phyloP scores from a whole-genome alignment of 1,140 invertebrate genomes.

The Drosophila triauraria region DNA sequence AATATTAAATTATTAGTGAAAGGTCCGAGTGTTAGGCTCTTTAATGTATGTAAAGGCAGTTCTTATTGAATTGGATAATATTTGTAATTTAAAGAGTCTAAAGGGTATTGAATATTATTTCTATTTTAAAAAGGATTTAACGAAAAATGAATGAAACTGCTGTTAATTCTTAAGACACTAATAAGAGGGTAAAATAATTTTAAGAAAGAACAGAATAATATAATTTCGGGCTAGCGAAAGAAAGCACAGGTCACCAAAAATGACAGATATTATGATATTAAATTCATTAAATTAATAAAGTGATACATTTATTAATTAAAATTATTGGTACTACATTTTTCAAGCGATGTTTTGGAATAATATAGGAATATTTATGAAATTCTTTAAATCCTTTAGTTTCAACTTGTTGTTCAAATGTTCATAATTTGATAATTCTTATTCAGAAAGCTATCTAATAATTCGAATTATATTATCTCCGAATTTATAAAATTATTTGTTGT shows the following conservation, averaged over 20 bases:
- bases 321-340: background rate
- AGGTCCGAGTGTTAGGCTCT: no score
- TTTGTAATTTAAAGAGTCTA: background rate
- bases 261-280: no score
- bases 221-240: no score
- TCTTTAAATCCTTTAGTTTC: background rate
- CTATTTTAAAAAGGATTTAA: no score
- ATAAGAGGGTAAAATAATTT: background rate
- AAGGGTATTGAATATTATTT: no score
- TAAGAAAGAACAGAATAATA: no score
- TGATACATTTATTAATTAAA: background rate
- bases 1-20: background rate
- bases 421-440: no score
- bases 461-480: background rate
- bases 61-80: background rate
- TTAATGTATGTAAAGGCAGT: no score
- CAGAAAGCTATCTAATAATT: background rate
- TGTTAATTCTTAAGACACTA: background rate
- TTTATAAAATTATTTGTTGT: conserved; percentile 14
- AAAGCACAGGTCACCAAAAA: no score
- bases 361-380: background rate
- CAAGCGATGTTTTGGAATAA: background rate
- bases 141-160: no score
- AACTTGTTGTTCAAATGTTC: background rate
- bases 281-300: no score